These are phyloP conservation scores for Porites divaricata DNA, from an alignment of 92 coral and sea anemone species.

Conservation along the genomic window DNA sequence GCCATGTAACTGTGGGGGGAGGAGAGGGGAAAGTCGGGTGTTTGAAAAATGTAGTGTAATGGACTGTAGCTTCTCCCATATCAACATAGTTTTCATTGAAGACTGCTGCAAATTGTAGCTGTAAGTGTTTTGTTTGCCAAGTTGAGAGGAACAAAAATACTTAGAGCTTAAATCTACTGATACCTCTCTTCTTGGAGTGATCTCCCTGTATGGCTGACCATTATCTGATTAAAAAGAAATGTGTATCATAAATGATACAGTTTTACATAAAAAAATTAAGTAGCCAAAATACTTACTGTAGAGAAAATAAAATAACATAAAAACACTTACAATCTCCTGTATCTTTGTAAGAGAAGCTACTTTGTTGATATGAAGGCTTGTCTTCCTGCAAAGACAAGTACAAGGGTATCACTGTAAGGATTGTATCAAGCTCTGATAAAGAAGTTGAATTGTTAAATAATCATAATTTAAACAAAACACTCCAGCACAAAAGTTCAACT, in stretches of 20 bases:
- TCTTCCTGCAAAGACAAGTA: constrained; percentile 27
- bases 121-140: too few species aligned
- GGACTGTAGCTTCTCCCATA: too few species aligned
- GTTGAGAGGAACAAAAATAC: not conserved
- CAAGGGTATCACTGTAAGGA: too few species aligned
- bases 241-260: too few species aligned
- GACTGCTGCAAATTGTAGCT: too few species aligned
- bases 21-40: not conserved
- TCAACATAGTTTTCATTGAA: too few species aligned
- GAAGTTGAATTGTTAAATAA: too few species aligned
- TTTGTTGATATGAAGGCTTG: constrained; percentile 33
- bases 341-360: not conserved
- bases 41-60: not conserved
- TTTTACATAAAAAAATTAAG: too few species aligned
- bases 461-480: too few species aligned
- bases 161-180: not conserved
- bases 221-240: constrained; percentile 13
- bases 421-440: too few species aligned
- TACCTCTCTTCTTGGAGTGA: constrained; percentile 36
- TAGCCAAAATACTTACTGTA: too few species aligned
- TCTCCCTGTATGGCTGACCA: constrained; percentile 26
- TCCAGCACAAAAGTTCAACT: too few species aligned
- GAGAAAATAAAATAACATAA: not conserved
- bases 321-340: constrained; percentile 23
- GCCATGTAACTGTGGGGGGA: not conserved